Conservation (phyloP, 1,140 invertebrate genomes). For the Drosophila obscura region DNA sequence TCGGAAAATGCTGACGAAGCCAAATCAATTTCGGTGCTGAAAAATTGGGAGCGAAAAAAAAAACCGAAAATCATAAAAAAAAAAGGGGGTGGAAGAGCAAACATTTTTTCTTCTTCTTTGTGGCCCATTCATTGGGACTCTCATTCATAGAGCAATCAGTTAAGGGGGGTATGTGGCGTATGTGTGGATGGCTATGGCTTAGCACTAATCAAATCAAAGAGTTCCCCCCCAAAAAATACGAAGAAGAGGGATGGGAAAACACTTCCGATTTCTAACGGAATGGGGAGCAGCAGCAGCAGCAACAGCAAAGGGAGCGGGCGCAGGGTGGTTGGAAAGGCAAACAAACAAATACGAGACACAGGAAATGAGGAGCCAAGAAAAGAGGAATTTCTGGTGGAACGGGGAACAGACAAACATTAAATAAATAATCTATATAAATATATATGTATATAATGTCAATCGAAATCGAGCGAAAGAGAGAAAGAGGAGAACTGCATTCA, state of each 20-base stretch:
- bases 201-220: conserved; percentile 75
- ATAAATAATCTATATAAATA: conserved; percentile 27
- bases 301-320: too few relatives aligned
- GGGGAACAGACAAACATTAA: conserved; percentile 7
- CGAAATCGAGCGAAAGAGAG: too few relatives aligned
- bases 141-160: conserved; percentile 71
- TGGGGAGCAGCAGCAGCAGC: too few relatives aligned
- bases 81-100: conserved; percentile 6
- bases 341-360: conserved; percentile 45
- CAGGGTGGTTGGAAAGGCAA: conserved; percentile 18
- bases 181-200: conserved; percentile 13
- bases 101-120: conserved; percentile 22
- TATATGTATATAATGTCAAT: conserved; percentile 1
- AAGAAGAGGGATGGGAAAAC: conserved; percentile 21
- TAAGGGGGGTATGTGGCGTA: conserved; percentile 5
- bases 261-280: conserved; percentile 47
- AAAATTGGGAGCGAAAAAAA: conserved; percentile 37
- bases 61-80: conserved; percentile 7
- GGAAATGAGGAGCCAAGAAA: conserved; percentile 42
- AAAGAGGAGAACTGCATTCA: conserved; percentile 10
- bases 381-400: background rate
- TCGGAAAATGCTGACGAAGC: conserved; percentile 47
- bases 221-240: conserved; percentile 30
- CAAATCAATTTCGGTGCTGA: conserved; percentile 62
- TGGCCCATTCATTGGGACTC: conserved; percentile 69